phyloP scores from a whole-genome alignment of 2,888 invertebrate species.

The Drosophila bunnanda region DNA sequence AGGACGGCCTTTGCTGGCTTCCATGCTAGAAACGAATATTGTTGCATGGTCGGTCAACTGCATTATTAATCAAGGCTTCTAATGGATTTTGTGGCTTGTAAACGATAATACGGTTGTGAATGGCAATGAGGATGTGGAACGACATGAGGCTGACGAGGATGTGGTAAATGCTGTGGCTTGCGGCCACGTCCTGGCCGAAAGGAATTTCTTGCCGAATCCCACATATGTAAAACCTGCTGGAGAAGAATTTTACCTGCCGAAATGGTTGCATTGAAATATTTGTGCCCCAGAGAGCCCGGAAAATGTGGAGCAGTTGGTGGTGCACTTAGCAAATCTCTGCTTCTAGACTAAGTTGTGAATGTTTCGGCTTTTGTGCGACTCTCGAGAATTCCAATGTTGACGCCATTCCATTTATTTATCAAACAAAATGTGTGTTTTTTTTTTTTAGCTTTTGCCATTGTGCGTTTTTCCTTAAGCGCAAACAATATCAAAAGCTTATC shows the following conservation, averaged over 20 bases:
- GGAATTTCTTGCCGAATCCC: constrained; percentile 5
- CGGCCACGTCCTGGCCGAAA: not conserved
- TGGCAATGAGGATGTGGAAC: constrained; percentile 11
- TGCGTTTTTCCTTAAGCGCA: constrained; percentile 7
- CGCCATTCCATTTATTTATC: constrained; percentile 51
- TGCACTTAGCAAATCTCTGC: constrained; percentile 1
- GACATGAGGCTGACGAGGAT: constrained; percentile 12
- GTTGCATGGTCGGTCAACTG: constrained; percentile 48
- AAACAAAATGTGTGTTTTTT: constrained; percentile 23
- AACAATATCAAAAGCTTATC: constrained; percentile 58
- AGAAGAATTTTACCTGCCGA: constrained; percentile 4
- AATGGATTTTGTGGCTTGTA: constrained; percentile 50
- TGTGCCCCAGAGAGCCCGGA: not conserved
- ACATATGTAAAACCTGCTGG: not conserved
- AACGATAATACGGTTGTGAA: constrained; percentile 33
- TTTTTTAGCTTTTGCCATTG: not conserved
- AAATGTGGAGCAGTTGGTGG: not conserved
- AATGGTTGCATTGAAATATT: constrained; percentile 1
- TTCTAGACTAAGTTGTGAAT: constrained; percentile 7
- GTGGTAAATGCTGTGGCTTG: constrained; percentile 11
- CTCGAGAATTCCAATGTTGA: not conserved
- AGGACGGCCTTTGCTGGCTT: constrained; percentile 13
- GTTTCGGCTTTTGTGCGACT: not conserved
- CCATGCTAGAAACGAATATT: constrained; percentile 37
- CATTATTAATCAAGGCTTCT: constrained; percentile 35